phyloP scores from a whole-genome alignment of 2,888 invertebrate species.

The Netelia fuscicornis region DNA sequence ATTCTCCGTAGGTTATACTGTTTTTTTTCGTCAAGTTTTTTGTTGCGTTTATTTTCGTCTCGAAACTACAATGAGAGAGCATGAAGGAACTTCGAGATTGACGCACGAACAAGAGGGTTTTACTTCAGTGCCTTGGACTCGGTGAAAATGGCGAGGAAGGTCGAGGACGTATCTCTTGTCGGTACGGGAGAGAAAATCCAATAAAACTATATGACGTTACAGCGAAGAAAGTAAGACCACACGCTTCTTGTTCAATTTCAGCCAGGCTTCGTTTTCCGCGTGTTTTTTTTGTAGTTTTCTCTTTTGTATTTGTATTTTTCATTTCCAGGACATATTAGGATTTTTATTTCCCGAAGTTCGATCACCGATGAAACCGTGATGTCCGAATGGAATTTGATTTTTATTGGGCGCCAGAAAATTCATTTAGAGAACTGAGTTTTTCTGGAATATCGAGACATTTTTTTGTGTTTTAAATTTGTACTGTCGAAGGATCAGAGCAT shows the following conservation, averaged over 20 bases:
- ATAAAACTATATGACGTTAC: constrained; percentile 21
- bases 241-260: constrained; percentile 26
- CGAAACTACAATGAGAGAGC: constrained; percentile 8
- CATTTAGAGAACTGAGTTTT: too few relatives aligned
- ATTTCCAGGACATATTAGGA: neutral
- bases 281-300: neutral
- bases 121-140: neutral
- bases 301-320: neutral
- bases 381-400: too few relatives aligned
- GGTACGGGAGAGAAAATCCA: constrained; percentile 35
- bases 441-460: too few relatives aligned
- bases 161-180: constrained; percentile 7
- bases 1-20: neutral
- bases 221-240: constrained; percentile 18
- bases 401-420: too few relatives aligned
- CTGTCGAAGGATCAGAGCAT: too few relatives aligned
- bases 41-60: neutral
- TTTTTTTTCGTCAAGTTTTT: too few relatives aligned
- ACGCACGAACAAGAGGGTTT: neutral
- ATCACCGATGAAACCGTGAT: too few relatives aligned
- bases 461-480: too few relatives aligned
- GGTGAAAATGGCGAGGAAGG: constrained; percentile 22
- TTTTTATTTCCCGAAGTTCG: too few relatives aligned
- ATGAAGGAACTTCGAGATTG: neutral
- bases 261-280: constrained; percentile 20